Percentiles rank a stretch among this genome's conserved stretches.
Conservation (phyloP, 37 sponge, comb jelly and placozoan genomes). For the Axinella damicornis region DNA sequence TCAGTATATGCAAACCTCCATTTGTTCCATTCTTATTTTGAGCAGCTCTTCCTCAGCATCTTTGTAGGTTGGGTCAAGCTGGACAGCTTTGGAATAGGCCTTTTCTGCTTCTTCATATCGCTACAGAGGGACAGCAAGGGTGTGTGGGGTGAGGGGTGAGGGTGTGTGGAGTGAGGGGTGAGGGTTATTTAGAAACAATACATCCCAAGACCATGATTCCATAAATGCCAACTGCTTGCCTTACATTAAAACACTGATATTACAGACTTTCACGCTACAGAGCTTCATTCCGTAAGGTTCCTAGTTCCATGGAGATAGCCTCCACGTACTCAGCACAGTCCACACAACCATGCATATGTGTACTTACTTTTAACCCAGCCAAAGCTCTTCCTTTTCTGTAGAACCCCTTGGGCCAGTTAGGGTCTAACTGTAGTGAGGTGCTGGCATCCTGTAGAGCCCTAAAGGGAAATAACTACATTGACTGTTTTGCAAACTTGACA, state of each 20-base stretch:
- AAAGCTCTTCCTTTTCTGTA: constrained; percentile 84
- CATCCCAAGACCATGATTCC: too few relatives aligned
- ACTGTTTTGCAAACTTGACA: too few relatives aligned
- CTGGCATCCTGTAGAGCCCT: constrained; percentile 85
- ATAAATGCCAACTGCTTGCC: too few relatives aligned
- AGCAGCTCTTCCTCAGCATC: constrained; percentile 63
- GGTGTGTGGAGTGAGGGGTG: too few relatives aligned
- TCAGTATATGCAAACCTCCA: constrained; percentile 12
- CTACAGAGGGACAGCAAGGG: constrained; percentile 33
- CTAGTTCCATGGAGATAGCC: too few relatives aligned
- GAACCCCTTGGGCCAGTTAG: constrained; percentile 89
- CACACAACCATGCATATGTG: too few relatives aligned
- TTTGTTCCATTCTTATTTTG: constrained; percentile 11
- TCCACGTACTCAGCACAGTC: too few relatives aligned
- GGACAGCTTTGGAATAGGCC: constrained; percentile 39
- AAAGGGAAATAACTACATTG: neutral
- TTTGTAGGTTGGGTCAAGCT: constrained; percentile 47
- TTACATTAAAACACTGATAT: too few relatives aligned
- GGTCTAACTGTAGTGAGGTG: constrained; percentile 49
- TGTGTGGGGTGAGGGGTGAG: too few relatives aligned
- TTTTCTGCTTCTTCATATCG: constrained; percentile 62
- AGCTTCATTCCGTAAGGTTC: too few relatives aligned
- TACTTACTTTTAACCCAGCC: constrained; percentile 62
- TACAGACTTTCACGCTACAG: too few relatives aligned
- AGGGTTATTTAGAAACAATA: too few relatives aligned